phyloP scores from a whole-genome alignment of 1,140 invertebrate species.

The Mycetomoellerius zeteki region DNA sequence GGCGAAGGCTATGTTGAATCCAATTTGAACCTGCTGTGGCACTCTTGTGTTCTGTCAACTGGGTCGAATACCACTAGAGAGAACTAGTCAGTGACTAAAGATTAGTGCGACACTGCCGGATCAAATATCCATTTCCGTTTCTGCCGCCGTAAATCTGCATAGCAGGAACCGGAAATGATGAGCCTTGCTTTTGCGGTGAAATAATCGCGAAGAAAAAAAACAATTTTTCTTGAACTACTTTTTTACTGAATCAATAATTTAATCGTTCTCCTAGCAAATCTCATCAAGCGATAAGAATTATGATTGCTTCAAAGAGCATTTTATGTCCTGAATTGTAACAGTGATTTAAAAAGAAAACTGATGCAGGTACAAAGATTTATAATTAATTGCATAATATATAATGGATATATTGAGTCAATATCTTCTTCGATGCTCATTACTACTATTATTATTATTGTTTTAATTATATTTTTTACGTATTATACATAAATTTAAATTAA shows the following conservation, averaged over 20 bases:
- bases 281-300: background rate
- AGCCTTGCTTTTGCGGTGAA: background rate
- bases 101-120: slow-evolving; percentile 41
- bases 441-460: background rate
- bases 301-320: background rate
- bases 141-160: slow-evolving; percentile 12
- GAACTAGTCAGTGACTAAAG: slow-evolving; percentile 27
- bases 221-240: background rate
- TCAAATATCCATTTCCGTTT: slow-evolving; percentile 67
- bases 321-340: background rate
- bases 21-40: slow-evolving; percentile 7
- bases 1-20: slow-evolving; percentile 5
- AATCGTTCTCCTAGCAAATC: background rate
- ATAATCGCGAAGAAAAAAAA: background rate
- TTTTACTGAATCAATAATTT: slow-evolving; percentile 37
- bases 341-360: background rate
- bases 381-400: background rate
- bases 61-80: slow-evolving; percentile 28
- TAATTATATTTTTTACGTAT: background rate
- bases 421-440: background rate
- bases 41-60: slow-evolving; percentile 55
- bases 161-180: slow-evolving; percentile 8
- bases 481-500: background rate
- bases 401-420: background rate
- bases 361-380: background rate